Base-by-base conservation (phyloP, 2,113 vertebrate genomes). In the Platycercus adscitus region DNA sequence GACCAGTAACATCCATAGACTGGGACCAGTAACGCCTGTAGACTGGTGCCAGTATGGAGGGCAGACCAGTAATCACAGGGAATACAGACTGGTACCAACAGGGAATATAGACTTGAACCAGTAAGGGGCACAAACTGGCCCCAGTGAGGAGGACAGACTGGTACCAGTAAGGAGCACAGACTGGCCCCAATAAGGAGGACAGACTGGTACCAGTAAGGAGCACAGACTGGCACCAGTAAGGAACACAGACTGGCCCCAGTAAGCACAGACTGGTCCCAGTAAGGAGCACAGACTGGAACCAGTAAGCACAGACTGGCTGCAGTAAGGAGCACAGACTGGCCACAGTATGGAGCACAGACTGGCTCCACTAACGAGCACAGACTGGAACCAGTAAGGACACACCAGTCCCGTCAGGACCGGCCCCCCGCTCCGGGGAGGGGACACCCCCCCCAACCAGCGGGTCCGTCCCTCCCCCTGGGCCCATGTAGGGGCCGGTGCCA, bases 291-390 rank as follows among this genome's bases (percentile, higher is more conserved):
- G 35, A 25, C 15, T 23, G 65, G 37, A 0, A 17, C n/a, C 66
- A 46, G 47, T 14, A 17, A 29, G 20, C 1, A 3, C 17, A 29
- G 7, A 49, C 7, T 16, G 39, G 58, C 0, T 4, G 10, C 41
- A 28, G 29, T 13, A 8, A 29, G 11, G 60, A 21, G 5, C 0
- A 3, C 17, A 33, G 5, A 28, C 8, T 21, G 33, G 17, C 0
- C 23, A 20, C 43, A 11, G 6, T 18, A 16, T 13, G 24, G 31
- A 61, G 50, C 8, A 6, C 8, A n/a, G 13, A 37, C 11, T 24
- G 23, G 25, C 0, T n/a, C n/a, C n/a, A n/a, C n/a, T n/a, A n/a
- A n/a, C n/a, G n/a, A n/a, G n/a, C n/a, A n/a, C n/a, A n/a, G 10
- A 10, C 17, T 29, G 52, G 52, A 17, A 4, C 52, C 52, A 53